Base-by-base conservation (phyloP, 2,797 vertebrate species). In the Sciaenops ocellatus region DNA sequence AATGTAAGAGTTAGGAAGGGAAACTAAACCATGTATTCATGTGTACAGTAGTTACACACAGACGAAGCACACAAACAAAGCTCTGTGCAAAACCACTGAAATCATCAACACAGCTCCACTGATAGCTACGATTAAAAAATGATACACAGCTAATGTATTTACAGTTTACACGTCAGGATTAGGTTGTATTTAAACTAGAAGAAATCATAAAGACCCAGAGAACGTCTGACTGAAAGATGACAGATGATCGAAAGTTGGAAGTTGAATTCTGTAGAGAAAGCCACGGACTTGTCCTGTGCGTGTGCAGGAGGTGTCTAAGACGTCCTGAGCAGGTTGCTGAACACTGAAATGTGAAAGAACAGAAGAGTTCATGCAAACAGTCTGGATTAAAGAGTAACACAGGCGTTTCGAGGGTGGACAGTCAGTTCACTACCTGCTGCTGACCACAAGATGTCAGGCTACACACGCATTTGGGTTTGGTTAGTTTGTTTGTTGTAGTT, bases 251-350 rank as follows among this genome's bases (percentile, higher is more conserved):
- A 22, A n/a, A 26, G 76, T 6, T 16, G 70, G 20, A 50, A 26
- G 55, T 12, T 13, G 22, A 34, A 42, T 6, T 34, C 34, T 11
- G 55, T 20, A 0, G 20, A 24, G 20, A 6, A n/a, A 44, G 16
- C 5, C n/a, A 3, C 22, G 22, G 44, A 30, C 44, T 62, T 38
- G 20, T 60, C 47, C 24, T 44, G 13, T 22, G 65, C 4, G 6
- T 3, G 16, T 30, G 20, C 26, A 9, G 11, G 47, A 5, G 18
- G 12, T 5, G 3, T 84, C 85, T 94, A 94, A 44, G 92, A 93
- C 0, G 82, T 80, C 69, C 52, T 85, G 65, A 95, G 90, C 72
- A 96, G 87, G 88, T 92, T 92, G 80, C 93, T 95, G 75, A 92
- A 61, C 79, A 87, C 94, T 96, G 85, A 0, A 89, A 77, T 18